Base-by-base conservation (phyloP, 2,113 vertebrate genomes). In the Polyodon spathula region DNA sequence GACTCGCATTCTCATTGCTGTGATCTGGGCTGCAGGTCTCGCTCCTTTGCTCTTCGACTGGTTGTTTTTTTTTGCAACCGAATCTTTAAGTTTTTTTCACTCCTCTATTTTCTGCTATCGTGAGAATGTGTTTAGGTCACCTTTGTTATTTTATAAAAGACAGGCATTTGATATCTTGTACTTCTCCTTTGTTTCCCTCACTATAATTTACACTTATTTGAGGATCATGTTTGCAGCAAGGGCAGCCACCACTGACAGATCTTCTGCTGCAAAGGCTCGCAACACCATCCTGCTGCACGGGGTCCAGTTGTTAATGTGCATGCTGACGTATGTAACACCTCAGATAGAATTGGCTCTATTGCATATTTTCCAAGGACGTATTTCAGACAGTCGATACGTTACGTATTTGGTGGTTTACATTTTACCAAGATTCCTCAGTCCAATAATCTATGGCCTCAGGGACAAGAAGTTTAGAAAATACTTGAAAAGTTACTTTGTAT, bases 361-460 rank as follows among this genome's bases (percentile, higher is more conserved):
- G 77, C 68, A 77, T 4, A 68, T 82, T 11, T 87, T 86, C 66
- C 85, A 83, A 0, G 17, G 6, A 37, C 65, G 78, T 2, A 62
- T 76, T 8, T 63, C 86, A 67, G 85, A 86, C 74, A 87, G 87
- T 8, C 80, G 83, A 1, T 87, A 88, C 62, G 54, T 86, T 63
- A 86, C 83, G 64, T 87, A 83, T 66, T 68, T 88, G 67, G 67
- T 86, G 17, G 84, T 88, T 15, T 87, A 87, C 70, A 81, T 88
- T 61, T 84, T 87, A 14, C 85, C 85, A 0, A 78, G 84, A 3
- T 87, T 87, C 65, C 63, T 88, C 51, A 87, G 85, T 54, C 85
- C 86, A 0, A 69, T 87, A 43, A 81, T 88, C 61, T 88, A 88
- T 10, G 86, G 86, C 0, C 84, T 86, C 42, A 60, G 85, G 14